These are phyloP conservation scores for cat (Felis catus) DNA, from an alignment of 2,113 vertebrate genomes.

Conservation along the genomic window DNA sequence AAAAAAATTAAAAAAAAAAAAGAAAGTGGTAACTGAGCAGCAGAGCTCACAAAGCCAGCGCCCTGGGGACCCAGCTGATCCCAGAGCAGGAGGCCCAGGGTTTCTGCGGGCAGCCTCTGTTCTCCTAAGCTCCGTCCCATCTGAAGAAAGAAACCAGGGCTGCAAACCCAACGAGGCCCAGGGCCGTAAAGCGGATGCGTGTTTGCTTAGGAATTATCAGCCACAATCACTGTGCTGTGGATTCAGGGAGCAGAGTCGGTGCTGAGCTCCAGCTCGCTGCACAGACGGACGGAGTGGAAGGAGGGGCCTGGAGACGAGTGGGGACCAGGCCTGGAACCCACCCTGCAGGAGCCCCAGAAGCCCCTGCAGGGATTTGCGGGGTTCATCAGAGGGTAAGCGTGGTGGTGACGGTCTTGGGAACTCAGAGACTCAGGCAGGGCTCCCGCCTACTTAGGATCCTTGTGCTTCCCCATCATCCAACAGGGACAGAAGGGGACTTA, in stretches of 20 bases:
- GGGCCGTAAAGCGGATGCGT: neutral
- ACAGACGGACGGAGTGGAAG: neutral
- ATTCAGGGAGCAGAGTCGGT: neutral
- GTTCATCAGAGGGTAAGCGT: neutral
- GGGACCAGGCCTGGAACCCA: neutral
- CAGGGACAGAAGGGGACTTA: neutral
- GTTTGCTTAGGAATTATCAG: neutral
- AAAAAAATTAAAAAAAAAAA: too few relatives aligned
- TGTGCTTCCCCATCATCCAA: neutral
- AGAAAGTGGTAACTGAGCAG: neutral
- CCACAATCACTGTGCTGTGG: fast-evolving
- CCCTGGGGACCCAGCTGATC: neutral
- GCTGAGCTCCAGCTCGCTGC: fast-evolving
- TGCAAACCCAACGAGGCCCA: neutral
- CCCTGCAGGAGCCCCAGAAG: neutral
- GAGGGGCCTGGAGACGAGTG: fast-evolving
- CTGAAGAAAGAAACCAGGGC: neutral
- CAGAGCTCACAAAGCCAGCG: neutral
- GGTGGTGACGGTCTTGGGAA: neutral
- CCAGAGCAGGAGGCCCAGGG: too few relatives aligned
- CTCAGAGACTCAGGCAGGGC: neutral
- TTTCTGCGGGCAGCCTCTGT: fast-evolving
- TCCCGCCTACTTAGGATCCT: neutral
- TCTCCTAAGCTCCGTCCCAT: neutral
- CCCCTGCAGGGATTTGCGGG: neutral